A percentile compares a stretch with the other conserved stretches of the same genome.
phyloP scores from a whole-genome alignment of 2,113 vertebrate genomes.

The Psephotus haematonotus region DNA sequence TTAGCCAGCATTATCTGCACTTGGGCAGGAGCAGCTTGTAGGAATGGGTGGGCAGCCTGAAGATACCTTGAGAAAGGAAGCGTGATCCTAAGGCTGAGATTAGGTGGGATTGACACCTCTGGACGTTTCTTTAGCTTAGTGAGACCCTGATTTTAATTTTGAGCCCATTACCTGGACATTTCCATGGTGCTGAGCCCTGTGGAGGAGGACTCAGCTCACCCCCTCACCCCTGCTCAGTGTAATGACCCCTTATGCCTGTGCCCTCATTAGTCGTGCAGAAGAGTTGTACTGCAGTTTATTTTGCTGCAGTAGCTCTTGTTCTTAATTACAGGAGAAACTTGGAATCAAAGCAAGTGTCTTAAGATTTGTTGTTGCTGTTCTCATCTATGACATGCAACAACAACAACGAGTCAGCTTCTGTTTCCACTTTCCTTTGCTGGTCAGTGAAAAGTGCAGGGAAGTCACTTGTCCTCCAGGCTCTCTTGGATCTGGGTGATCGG shows the following conservation, averaged over 20 bases:
- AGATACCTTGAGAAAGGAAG: background rate
- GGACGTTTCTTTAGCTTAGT: background rate
- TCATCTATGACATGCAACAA: background rate
- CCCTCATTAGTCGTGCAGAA: background rate
- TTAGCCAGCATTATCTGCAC: background rate
- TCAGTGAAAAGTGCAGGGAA: background rate
- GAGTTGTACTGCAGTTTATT: background rate
- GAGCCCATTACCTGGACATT: background rate
- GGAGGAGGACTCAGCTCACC: background rate
- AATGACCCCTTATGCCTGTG: background rate
- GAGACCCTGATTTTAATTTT: background rate
- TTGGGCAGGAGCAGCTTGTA: background rate
- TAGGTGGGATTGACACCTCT: background rate
- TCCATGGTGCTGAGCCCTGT: background rate
- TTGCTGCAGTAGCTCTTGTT: background rate
- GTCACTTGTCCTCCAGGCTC: background rate
- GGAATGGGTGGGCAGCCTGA: background rate
- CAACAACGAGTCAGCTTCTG: background rate
- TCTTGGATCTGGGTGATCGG: accelerated
- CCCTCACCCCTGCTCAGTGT: accelerated
- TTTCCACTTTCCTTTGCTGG: background rate
- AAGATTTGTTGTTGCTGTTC: background rate
- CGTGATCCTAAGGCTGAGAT: accelerated
- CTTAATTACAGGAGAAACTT: background rate
- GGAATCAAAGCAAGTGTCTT: background rate